Percentiles rank a stretch among this genome's conserved stretches.
These are phyloP conservation scores for Chironex yamaguchii DNA, from an alignment of 30 jellyfish, hydroid and myxozoan species.

Conservation along the genomic window DNA sequence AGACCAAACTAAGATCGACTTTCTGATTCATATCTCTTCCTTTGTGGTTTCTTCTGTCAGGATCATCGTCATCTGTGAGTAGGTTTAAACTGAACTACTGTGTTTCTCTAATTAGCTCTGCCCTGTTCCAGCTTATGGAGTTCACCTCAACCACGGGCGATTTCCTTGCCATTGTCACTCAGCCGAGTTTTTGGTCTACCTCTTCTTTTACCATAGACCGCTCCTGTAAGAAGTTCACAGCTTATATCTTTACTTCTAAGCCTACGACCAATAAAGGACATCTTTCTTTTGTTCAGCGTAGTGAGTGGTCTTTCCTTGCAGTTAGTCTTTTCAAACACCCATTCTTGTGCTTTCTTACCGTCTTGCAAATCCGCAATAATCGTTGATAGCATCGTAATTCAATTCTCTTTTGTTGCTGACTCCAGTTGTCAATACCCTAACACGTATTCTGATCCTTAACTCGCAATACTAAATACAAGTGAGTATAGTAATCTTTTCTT, in stretches of 20 bases:
- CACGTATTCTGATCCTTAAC: no score
- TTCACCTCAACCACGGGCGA: not conserved
- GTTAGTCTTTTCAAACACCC: constrained; percentile 12
- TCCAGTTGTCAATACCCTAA: no score
- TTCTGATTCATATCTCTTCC: no score
- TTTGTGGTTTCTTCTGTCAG: no score
- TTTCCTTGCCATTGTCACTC: not conserved
- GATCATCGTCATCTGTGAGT: constrained; percentile 29
- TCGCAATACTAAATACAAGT: no score
- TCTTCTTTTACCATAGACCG: constrained; percentile 17
- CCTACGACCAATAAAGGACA: constrained; percentile 9
- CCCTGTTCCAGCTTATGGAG: not conserved
- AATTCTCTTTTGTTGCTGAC: no score
- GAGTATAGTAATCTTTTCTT: no score
- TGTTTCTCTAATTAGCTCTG: not conserved
- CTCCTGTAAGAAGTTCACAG: constrained; percentile 1
- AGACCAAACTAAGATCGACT: no score
- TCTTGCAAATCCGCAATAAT: not conserved
- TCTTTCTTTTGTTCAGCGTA: not conserved
- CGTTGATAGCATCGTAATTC: not conserved
- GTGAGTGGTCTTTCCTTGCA: not conserved
- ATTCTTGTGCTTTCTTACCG: constrained; percentile 15
- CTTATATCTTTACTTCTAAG: constrained; percentile 39
- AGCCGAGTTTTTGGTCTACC: not conserved
- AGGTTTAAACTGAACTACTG: constrained; percentile 36